These are phyloP conservation scores for Platyrinchus mystaceus DNA, from an alignment of 2,797 vertebrate species.

Conservation along the genomic window DNA sequence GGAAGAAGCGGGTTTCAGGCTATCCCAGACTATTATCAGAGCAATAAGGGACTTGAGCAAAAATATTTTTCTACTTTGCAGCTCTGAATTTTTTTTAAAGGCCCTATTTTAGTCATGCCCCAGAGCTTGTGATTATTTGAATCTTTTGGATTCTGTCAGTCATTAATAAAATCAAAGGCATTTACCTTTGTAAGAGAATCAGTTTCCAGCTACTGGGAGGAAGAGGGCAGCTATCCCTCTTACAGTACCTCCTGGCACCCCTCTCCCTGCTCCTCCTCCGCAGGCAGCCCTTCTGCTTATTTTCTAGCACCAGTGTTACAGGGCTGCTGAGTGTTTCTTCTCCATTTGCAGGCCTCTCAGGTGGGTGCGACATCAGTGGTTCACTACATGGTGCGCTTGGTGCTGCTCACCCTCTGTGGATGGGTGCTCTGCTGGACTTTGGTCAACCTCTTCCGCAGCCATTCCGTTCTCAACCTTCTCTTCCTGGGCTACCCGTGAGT, in stretches of 20 bases:
- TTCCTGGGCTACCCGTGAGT: constrained; percentile 99
- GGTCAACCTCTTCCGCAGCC: constrained; percentile 92
- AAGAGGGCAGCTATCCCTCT: background rate
- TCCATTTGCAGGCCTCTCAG: constrained; percentile 86
- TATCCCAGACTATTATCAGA: background rate
- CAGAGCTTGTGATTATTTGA: background rate
- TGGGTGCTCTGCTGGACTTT: constrained; percentile 98
- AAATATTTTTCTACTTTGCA: background rate
- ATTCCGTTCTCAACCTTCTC: constrained; percentile 97
- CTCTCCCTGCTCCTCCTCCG: background rate
- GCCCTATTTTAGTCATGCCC: background rate
- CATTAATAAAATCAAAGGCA: background rate
- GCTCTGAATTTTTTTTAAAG: background rate
- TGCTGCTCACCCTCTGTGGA: constrained; percentile 91
- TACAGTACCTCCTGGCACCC: background rate
- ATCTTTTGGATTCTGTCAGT: background rate
- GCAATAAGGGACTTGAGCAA: background rate
- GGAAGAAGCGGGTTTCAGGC: background rate
- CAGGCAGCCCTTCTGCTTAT: background rate
- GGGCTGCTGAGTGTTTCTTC: background rate
- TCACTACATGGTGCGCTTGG: constrained; percentile 88
- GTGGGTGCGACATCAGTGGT: constrained; percentile 84
- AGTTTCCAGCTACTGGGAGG: background rate
- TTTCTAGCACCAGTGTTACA: background rate
- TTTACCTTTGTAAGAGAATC: background rate